Evolutionary conservation across 2,888 invertebrate species (phyloP), one percentile per base, ranked within the genome.

Genomic region (Tridacna gigas): DNA sequence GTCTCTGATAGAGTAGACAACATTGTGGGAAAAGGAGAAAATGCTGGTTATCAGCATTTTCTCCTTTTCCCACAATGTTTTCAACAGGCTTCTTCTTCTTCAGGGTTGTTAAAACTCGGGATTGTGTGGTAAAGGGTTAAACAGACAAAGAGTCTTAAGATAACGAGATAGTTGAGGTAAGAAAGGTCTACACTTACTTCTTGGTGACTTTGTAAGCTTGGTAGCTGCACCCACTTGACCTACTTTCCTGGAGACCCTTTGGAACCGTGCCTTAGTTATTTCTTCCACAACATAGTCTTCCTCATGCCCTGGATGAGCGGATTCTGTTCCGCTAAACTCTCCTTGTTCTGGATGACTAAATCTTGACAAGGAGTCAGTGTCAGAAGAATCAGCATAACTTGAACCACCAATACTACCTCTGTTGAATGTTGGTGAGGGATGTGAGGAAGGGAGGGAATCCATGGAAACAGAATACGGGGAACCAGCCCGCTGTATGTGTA

Each of bases 401-500:
- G 79, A 77, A 66, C 80, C 82, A 45, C 75, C 77, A 9, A 80
- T 66, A 79, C 85, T 81, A 45, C 82, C 71, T 60, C 82, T 78
- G 37, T 74, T 63, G 25, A 86, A 80, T 69, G 88, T 86, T 51
- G 90, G 90, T 28, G 90, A 90, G 13, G 90, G 89, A 82, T 90
- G 88, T 12, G 90, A 90, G n/a, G 90, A 90, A 7, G 90, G 89
- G 22, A 90, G 74, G 45, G 88, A 89, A 51, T 90, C 90, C 88
- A 90, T 89, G 28, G 90, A 90, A 51, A 89, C 82, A n/a, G 90
- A 90, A 77, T 88, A 89, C 22, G 90, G 90, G 25, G 90, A 90
- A 18, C 87, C 87, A 45, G 85, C 80, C 65, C 90, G 77, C 48
- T 78, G 83, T 26, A 81, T 28, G 3, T 71, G 51, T 18, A 71